Conservation (phyloP, 2,113 vertebrate species). For the Podilymbus podiceps region DNA sequence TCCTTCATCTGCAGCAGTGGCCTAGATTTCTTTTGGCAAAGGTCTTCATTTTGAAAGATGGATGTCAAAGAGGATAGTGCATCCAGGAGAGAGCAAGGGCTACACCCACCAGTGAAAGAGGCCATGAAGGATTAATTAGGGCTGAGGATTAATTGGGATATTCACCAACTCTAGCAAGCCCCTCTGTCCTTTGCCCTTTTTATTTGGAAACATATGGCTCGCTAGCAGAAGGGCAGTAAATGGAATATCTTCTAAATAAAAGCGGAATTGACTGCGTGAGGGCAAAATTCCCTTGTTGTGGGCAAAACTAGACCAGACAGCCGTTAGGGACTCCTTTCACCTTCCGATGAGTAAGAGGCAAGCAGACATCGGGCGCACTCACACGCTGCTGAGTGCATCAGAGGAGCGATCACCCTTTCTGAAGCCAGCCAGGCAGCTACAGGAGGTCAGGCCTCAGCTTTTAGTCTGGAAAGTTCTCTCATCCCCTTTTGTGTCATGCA, state of each 20-base stretch:
- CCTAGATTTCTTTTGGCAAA: not conserved
- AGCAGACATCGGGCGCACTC: not conserved
- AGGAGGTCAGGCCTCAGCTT: not conserved
- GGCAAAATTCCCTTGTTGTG: not conserved
- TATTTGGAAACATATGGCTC: not conserved
- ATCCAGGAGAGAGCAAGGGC: not conserved
- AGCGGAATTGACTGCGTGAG: not conserved
- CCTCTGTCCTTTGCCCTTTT: not conserved
- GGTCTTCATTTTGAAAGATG: not conserved
- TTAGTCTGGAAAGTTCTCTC: not conserved
- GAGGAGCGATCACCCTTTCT: not conserved
- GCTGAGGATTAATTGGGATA: not conserved
- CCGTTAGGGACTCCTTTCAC: not conserved
- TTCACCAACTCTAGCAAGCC: not conserved
- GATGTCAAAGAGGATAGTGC: not conserved
- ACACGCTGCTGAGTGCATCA: accelerated
- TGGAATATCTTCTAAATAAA: not conserved
- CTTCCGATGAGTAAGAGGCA: not conserved
- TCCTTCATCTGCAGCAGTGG: not conserved
- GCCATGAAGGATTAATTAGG: not conserved
- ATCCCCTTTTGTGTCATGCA: not conserved
- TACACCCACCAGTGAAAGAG: not conserved
- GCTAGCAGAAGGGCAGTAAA: not conserved
- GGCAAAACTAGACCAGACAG: not conserved
- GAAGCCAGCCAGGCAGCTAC: not conserved